These are phyloP conservation scores for Columbina picui DNA, from an alignment of 2,113 vertebrate genomes.

Conservation along the genomic window DNA sequence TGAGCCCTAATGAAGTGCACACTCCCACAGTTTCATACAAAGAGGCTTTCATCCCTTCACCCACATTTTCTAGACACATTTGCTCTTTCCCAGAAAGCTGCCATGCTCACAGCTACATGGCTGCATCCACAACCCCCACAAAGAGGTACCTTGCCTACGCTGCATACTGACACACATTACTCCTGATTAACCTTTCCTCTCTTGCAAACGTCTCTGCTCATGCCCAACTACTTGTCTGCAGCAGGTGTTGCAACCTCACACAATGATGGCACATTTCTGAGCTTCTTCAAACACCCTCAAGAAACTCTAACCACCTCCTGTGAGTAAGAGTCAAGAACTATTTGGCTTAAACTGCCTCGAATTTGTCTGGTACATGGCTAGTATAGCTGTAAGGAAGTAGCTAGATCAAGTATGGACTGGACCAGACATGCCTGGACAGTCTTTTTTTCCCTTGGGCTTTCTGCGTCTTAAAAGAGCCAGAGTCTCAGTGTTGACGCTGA, in stretches of 20 bases:
- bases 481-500: not conserved
- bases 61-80: accelerated
- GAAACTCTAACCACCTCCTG: not conserved
- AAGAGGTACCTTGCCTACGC: accelerated
- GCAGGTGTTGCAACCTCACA: not conserved
- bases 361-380: not conserved
- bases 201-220: not conserved
- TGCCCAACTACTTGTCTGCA: not conserved
- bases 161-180: not conserved
- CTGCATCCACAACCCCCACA: accelerated
- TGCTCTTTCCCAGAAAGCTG: not conserved
- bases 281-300: not conserved
- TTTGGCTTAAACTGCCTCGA: not conserved
- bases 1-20: not conserved
- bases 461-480: not conserved
- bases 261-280: not conserved
- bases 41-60: not conserved
- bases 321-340: not conserved
- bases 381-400: not conserved
- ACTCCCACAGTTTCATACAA: not conserved
- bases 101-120: not conserved
- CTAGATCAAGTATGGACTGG: not conserved
- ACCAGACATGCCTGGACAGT: not conserved
- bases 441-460: not conserved
- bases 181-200: not conserved